phyloP scores from a whole-genome alignment of 2,113 vertebrate species.

The Cyanocitta stelleri region DNA sequence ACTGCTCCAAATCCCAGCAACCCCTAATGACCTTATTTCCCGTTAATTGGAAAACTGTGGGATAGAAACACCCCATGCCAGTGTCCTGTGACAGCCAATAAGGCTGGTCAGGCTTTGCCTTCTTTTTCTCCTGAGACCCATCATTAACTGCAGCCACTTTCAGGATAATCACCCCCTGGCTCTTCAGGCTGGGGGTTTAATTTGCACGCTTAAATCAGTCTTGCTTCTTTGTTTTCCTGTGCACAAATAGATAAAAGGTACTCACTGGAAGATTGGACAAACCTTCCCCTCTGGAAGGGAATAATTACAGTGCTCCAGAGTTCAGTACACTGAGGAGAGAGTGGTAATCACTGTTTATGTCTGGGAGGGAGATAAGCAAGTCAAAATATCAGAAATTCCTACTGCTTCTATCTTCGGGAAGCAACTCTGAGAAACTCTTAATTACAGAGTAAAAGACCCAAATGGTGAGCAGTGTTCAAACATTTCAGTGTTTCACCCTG shows the following conservation, averaged over 20 bases:
- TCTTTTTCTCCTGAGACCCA: not conserved
- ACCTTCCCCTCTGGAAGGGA: not conserved
- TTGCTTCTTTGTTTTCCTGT: not conserved
- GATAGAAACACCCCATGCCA: not conserved
- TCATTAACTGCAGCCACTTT: not conserved
- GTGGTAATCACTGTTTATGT: constrained; percentile 43
- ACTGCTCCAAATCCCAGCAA: not conserved
- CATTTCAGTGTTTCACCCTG: not conserved
- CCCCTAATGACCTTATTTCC: not conserved
- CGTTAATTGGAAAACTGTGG: not conserved
- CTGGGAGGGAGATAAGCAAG: constrained; percentile 24
- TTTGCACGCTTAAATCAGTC: not conserved
- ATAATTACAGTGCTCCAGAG: constrained; percentile 35
- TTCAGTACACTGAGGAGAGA: not conserved
- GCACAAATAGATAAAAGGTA: not conserved
- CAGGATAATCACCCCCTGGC: not conserved
- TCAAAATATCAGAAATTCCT: constrained; percentile 32
- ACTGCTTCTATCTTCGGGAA: not conserved
- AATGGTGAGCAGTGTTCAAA: not conserved
- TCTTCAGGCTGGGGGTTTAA: not conserved
- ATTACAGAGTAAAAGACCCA: not conserved
- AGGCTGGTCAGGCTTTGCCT: not conserved
- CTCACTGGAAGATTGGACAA: not conserved
- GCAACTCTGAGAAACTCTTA: not conserved
- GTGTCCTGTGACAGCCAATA: not conserved